phyloP scores from a whole-genome alignment of 2,113 vertebrate genomes.

The Bolborhynchus lineola region DNA sequence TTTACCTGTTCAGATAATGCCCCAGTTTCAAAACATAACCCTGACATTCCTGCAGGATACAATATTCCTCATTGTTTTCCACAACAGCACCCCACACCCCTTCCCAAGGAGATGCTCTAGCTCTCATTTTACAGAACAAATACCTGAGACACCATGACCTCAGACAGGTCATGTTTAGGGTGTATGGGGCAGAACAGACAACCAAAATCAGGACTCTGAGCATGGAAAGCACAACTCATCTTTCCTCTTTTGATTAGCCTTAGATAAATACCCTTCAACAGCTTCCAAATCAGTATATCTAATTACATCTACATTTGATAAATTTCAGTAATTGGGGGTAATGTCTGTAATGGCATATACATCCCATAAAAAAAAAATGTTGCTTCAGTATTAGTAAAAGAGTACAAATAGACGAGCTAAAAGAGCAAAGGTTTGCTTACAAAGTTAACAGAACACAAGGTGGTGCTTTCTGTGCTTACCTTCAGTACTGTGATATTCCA shows the following conservation, averaged over 20 bases:
- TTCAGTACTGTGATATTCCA: slow-evolving; percentile 86
- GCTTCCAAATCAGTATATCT: neutral
- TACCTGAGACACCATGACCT: neutral
- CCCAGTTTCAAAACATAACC: neutral
- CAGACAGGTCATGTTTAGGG: neutral
- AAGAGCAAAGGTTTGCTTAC: neutral
- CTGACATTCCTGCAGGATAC: neutral
- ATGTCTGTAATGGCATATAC: neutral
- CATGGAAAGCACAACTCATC: neutral
- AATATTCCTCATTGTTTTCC: neutral
- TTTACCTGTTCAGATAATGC: neutral
- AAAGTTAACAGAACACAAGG: neutral
- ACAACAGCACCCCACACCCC: neutral
- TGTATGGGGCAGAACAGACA: neutral
- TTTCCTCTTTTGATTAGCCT: neutral
- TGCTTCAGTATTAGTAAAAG: neutral
- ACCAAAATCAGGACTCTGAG: neutral
- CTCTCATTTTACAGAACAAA: neutral
- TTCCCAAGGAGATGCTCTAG: neutral
- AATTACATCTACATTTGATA: neutral
- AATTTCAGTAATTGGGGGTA: neutral
- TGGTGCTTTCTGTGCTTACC: slow-evolving; percentile 52
- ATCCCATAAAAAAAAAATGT: neutral
- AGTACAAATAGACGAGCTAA: neutral
- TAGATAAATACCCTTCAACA: neutral